Evolutionary conservation across 92 coral and sea anemone species (phyloP).

Genomic region (Phenganax subtilis): DNA sequence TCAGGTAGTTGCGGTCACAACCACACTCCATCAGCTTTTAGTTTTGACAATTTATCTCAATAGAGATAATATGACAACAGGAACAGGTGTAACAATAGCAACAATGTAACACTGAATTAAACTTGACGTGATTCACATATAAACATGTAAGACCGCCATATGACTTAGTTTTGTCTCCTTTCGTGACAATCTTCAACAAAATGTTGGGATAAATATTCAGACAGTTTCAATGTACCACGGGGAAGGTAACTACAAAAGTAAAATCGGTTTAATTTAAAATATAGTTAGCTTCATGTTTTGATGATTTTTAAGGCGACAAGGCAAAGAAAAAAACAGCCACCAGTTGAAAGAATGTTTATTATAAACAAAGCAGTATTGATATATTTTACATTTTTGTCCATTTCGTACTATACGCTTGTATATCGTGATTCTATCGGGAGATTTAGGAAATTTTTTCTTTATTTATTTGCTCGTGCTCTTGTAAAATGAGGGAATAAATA

Average conservation of each 20-base stretch:
- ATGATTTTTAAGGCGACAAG: neutral
- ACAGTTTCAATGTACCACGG: neutral
- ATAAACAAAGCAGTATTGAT: neutral
- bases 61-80: neutral
- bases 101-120: neutral
- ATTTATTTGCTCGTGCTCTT: too few species aligned
- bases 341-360: neutral
- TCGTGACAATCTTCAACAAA: neutral
- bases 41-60: neutral
- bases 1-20: neutral
- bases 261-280: neutral
- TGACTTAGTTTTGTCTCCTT: neutral
- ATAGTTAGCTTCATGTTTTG: neutral
- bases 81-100: constrained; percentile 22
- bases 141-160: neutral
- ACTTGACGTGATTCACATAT: constrained; percentile 6
- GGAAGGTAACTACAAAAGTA: neutral
- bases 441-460: too few species aligned
- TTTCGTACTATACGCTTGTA: neutral
- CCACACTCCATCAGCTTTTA: neutral
- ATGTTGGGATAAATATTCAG: neutral
- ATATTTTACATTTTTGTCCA: neutral
- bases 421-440: too few species aligned
- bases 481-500: too few species aligned
- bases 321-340: constrained; percentile 5